Percentiles rank a stretch among this genome's conserved stretches.
phyloP scores from a whole-genome alignment of 2,888 invertebrate genomes.

The Tetanocera ferruginea region DNA sequence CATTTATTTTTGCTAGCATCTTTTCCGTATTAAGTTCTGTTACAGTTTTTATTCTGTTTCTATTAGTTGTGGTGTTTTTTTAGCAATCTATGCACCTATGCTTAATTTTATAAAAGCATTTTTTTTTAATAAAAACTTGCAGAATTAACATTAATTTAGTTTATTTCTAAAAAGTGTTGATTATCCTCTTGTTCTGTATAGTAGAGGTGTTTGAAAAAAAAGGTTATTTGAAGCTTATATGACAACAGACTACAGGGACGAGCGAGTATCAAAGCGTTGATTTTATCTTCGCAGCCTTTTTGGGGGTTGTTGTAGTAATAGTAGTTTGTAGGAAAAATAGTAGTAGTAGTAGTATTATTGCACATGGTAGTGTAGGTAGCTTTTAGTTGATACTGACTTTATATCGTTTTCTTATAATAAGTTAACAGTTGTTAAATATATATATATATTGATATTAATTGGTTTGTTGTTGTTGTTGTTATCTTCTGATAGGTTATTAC shows the following conservation, averaged over 20 bases:
- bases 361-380: background rate
- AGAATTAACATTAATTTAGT: slow-evolving; percentile 13
- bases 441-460: slow-evolving; percentile 20
- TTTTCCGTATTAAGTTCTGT: background rate
- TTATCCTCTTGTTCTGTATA: background rate
- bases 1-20: too few species aligned
- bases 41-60: background rate
- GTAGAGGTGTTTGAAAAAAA: background rate
- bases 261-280: slow-evolving; percentile 44
- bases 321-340: slow-evolving; percentile 25
- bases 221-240: slow-evolving; percentile 57
- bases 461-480: slow-evolving; percentile 38
- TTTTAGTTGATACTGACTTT: slow-evolving; percentile 9
- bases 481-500: slow-evolving; percentile 52
- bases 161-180: slow-evolving; percentile 27
- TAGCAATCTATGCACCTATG: too few species aligned
- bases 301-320: slow-evolving; percentile 40
- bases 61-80: background rate
- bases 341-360: slow-evolving; percentile 26
- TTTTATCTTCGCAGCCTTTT: background rate
- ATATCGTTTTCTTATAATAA: background rate
- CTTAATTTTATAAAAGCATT: background rate
- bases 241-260: slow-evolving; percentile 60
- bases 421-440: slow-evolving; percentile 25
- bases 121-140: slow-evolving; percentile 21